A percentile compares a stretch with the other conserved stretches of the same genome.
These are phyloP conservation scores for Andrena marginata DNA, from an alignment of 2,888 invertebrate species.

Conservation along the genomic window DNA sequence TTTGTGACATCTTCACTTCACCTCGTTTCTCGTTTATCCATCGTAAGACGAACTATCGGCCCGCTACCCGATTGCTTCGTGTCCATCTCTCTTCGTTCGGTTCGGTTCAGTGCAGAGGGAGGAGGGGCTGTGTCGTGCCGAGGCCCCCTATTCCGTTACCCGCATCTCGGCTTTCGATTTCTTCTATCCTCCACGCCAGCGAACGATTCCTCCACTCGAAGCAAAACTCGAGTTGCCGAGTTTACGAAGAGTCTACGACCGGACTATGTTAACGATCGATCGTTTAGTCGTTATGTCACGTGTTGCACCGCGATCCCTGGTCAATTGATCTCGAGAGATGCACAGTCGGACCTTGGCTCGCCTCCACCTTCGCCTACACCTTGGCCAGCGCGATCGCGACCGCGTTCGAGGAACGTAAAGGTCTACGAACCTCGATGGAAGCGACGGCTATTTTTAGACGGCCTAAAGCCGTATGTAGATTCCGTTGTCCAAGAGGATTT, in stretches of 20 bases:
- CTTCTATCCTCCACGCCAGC: not conserved
- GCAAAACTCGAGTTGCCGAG: not conserved
- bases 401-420: slow-evolving; percentile 41
- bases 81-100: slow-evolving; percentile 28
- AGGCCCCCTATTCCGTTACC: not conserved
- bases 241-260: not conserved
- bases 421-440: slow-evolving; percentile 57
- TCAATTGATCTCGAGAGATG: slow-evolving; percentile 27
- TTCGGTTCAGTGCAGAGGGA: slow-evolving; percentile 2
- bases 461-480: slow-evolving; percentile 39
- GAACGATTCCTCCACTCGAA: not conserved
- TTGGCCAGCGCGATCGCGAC: slow-evolving; percentile 13
- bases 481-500: slow-evolving; percentile 44
- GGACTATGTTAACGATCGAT: not conserved
- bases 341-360: slow-evolving; percentile 1
- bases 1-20: slow-evolving; percentile 78
- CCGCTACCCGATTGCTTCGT: slow-evolving; percentile 37
- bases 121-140: not conserved
- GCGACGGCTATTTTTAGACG: slow-evolving; percentile 60
- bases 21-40: slow-evolving; percentile 69
- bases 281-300: slow-evolving; percentile 59
- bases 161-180: not conserved
- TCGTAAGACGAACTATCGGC: slow-evolving; percentile 64
- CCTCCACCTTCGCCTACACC: not conserved
- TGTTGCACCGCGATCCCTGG: slow-evolving; percentile 57